Conservation (phyloP, 2,797 vertebrate genomes). For the Rhabdophis nuchalis region DNA sequence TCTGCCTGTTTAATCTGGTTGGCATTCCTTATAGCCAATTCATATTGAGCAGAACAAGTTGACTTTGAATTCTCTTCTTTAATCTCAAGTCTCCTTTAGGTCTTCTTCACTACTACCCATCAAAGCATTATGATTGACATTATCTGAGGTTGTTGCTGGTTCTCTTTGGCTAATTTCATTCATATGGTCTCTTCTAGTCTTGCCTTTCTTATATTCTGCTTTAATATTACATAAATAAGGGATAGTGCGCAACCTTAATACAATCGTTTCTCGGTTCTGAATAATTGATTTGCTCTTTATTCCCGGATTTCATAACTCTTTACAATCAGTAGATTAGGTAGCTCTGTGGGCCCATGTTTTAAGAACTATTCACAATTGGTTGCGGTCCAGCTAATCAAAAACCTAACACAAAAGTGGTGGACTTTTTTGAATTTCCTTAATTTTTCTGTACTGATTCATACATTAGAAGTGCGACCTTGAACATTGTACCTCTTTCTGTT, state of each 20-base stretch:
- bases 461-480: not conserved
- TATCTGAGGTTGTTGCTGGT: not conserved
- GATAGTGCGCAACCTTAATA: not conserved
- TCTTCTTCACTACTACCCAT: not conserved
- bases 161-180: not conserved
- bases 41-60: not conserved
- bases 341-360: not conserved
- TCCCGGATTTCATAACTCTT: not conserved
- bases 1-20: not conserved
- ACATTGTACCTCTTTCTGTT: not conserved
- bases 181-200: not conserved
- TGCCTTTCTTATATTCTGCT: not conserved
- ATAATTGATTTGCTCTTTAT: not conserved
- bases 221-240: not conserved
- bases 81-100: not conserved
- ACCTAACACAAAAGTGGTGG: not conserved
- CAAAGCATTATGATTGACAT: not conserved
- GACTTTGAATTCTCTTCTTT: not conserved
- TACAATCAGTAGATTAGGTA: not conserved
- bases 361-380: not conserved
- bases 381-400: not conserved
- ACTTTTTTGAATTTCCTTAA: not conserved
- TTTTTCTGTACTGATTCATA: not conserved
- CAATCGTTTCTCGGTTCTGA: not conserved
- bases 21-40: not conserved